Base-by-base conservation (phyloP, 1,140 invertebrate species). In the Zaprionus tsacasi region DNA sequence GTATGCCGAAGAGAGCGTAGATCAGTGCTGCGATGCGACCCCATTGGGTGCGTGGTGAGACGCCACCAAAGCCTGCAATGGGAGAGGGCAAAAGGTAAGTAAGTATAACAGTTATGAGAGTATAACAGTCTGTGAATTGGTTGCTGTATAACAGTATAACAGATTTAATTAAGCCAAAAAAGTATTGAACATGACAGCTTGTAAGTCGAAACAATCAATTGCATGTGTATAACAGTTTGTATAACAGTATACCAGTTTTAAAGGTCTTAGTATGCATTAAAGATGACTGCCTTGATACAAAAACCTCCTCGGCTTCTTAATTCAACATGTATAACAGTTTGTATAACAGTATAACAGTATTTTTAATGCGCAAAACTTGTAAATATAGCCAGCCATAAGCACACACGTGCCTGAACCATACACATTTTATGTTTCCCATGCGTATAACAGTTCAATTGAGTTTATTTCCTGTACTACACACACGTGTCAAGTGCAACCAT, bases 1-100 rank as follows among this genome's bases (percentile, higher is more conserved):
- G 98, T 73, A 99, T 98, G 21, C 98, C 98, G 43, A 98, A 94
- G 4, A 97, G 94, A 1, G 97, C 97, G 93, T 98, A 99, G 17
- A 97, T 93, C 63, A 98, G 96, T 4, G 98, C 98, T 17, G 98
- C 96, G 95, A 96, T 64, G 81, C 93, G 85, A 69, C 98, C 98
- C 95, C 96, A 96, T 38, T 97, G 94, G 0, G 98, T 99, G 83
- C 96, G 95, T 1, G 98, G 98, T 8, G 97, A 96, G 54, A 98
- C 96, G 89, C 97, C 97, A 35, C 98, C 98, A 89, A 98, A 98
- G 64, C 98, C 98, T 99, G 94, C 4, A 94, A 93, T 69, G 13
- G 68, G 57, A 66, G n/a, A 50, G 2, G 45, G 25, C 1, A 8
- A 11, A 2, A 50, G 21, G 6, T 58, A 0, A 3, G 17, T 17